Evolutionary conservation across 2,797 vertebrate genomes (phyloP), one percentile per base, ranked within the genome.

Genomic region (Argyrosomus regius): DNA sequence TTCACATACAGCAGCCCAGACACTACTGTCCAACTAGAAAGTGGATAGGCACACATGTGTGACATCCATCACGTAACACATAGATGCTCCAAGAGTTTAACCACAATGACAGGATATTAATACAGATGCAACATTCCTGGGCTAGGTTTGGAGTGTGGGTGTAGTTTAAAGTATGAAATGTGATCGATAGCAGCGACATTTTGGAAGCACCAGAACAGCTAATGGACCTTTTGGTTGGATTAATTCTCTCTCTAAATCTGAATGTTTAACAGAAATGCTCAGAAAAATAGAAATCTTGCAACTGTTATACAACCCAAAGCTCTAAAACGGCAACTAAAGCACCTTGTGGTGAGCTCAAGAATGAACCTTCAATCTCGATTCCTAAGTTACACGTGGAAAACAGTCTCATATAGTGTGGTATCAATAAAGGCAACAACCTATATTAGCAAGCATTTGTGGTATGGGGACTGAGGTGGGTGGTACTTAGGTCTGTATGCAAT

Each of bases 1-100:
- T 70, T 85, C 61, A 73, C 81, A 79, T 11, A 18, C 26, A 77
- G 67, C 52, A 53, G 61, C 69, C 6, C 69, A 56, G 48, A 46
- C 7, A 57, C 18, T 17, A 35, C 22, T 41, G 79, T 50, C 75
- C 49, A 43, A 46, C 26, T 43, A 50, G 22, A 48, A 65, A 9
- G 11, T 17, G 6, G 26, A 64, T 54, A 74, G 28, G 57, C 24
- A 67, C 14, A 28, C 31, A 3, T 8, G 9, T 24, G 26, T 48
- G 56, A 49, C 70, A 48, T 17, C 16, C 35, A 18, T 59, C 43
- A 8, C 2, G 22, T 67, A 16, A 54, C 60, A 50, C 49, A 20
- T 18, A 4, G 16, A 8, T 17, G 31, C 31, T 35, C 31, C 31
- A 35, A 6, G 31, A 35, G 31, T 35, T 35, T 35, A 35, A 35